Evolutionary conservation across 2,888 invertebrate genomes (phyloP), one percentile per base, ranked within the genome.

Genomic region (Sepioteuthis lessoniana): DNA sequence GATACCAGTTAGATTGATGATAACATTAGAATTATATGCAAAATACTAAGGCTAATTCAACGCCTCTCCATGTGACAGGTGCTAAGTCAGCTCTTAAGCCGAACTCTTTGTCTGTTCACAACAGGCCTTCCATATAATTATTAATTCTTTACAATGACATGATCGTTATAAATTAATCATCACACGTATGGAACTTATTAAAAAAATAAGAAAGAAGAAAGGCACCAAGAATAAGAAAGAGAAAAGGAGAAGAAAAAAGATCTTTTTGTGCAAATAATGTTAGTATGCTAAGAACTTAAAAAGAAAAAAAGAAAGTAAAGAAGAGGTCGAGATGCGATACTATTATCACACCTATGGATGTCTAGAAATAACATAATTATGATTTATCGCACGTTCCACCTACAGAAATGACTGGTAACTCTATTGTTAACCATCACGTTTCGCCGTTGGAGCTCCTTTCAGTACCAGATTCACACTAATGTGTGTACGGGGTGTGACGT

Each of bases 321-420:
- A 13, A n/a, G n/a, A 76, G n/a, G 76, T 76, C 76, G 76, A 76
- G 76, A 76, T 76, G 76, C 76, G 76, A 76, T 76, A 76, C 76
- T 76, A 92, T 92, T 92, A 92, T 92, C 46, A 92, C 92, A 47
- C 92, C 92, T 92, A 92, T n/a, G 47, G 38, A 92, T 92, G 92
- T 92, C 92, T 28, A n/a, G 42, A n/a, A 92, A 92, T 92, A 47
- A 47, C 92, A 92, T 92, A 92, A 92, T 92, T 92, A 92, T 92
- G 92, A 92, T 92, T 92, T 42, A 92, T 38, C n/a, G n/a, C 42
- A 28, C 47, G 42, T 92, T 92, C 92, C 35, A n/a, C 47, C 19
- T 21, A n/a, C 28, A n/a, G 38, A 92, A 47, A 92, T 42, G 47
- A n/a, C 42, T 42, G 47, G 92, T 92, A n/a, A 92, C 92, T 47